phyloP scores from a whole-genome alignment of 2,888 invertebrate species.

The Ectemnius continuus region DNA sequence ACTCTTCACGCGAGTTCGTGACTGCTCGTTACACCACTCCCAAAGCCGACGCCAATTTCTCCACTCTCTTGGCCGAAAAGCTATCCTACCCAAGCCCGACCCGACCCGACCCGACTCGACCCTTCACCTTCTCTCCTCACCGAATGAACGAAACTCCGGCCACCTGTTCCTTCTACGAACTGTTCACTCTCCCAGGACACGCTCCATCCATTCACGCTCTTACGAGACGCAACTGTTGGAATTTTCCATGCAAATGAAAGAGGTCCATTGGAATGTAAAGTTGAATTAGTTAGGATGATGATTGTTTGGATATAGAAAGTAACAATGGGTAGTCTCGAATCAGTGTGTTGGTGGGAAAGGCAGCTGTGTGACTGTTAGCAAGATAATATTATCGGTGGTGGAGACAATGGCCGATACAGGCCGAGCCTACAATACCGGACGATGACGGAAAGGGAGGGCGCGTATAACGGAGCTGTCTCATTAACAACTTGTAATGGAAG shows the following conservation, averaged over 20 bases:
- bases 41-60: background rate
- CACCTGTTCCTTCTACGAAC: background rate
- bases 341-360: conserved; percentile 14
- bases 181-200: too few relatives aligned
- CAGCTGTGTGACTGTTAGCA: conserved; percentile 59
- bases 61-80: background rate
- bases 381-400: conserved; percentile 70
- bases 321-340: too few relatives aligned
- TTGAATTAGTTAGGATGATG: too few relatives aligned
- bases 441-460: conserved; percentile 56
- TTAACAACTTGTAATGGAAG: conserved; percentile 75
- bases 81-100: background rate
- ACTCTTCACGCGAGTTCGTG: background rate
- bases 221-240: too few relatives aligned
- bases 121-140: conserved; percentile 1
- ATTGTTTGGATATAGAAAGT: too few relatives aligned
- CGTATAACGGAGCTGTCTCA: conserved; percentile 71
- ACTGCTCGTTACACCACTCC: background rate
- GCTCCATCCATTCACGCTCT: background rate
- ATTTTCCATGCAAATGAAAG: too few relatives aligned
- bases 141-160: background rate
- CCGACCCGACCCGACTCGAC: background rate
- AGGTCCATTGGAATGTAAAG: too few relatives aligned
- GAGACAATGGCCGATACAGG: conserved; percentile 68
- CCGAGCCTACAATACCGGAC: conserved; percentile 53